Percentiles rank a stretch among this genome's conserved stretches.
phyloP scores from a whole-genome alignment of 2,113 vertebrate genomes.

The Turnix velox region DNA sequence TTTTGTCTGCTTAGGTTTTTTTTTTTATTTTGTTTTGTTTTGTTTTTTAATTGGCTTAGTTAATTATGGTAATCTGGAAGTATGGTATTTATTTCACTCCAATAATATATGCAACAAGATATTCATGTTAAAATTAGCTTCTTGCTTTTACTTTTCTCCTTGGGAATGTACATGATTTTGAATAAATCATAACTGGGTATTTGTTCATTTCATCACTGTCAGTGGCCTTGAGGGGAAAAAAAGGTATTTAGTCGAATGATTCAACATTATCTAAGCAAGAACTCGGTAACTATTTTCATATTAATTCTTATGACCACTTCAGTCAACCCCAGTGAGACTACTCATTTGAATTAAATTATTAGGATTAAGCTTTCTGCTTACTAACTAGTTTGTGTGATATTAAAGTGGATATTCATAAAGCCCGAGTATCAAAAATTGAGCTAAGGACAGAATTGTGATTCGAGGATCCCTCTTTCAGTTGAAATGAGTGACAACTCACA shows the following conservation, averaged over 20 bases:
- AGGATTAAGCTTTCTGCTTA: neutral
- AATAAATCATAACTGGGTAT: neutral
- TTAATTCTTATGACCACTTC: neutral
- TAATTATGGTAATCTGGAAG: neutral
- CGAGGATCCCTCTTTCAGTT: neutral
- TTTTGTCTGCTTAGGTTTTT: neutral
- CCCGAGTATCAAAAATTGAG: neutral
- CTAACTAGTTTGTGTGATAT: neutral
- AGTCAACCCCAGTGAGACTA: neutral
- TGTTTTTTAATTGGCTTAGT: neutral
- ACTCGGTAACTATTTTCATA: neutral
- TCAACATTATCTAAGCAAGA: neutral
- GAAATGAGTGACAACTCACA: neutral
- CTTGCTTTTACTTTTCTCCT: neutral
- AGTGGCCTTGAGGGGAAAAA: neutral
- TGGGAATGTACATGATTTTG: neutral
- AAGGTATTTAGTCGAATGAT: neutral
- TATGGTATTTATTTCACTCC: neutral
- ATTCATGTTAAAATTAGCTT: neutral
- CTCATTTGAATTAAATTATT: neutral
- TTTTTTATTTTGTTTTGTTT: neutral
- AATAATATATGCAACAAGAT: neutral
- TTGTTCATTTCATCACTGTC: neutral
- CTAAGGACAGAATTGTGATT: neutral
- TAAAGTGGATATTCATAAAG: neutral